phyloP scores from a whole-genome alignment of 2,888 invertebrate genomes.

The Deilephila elpenor region DNA sequence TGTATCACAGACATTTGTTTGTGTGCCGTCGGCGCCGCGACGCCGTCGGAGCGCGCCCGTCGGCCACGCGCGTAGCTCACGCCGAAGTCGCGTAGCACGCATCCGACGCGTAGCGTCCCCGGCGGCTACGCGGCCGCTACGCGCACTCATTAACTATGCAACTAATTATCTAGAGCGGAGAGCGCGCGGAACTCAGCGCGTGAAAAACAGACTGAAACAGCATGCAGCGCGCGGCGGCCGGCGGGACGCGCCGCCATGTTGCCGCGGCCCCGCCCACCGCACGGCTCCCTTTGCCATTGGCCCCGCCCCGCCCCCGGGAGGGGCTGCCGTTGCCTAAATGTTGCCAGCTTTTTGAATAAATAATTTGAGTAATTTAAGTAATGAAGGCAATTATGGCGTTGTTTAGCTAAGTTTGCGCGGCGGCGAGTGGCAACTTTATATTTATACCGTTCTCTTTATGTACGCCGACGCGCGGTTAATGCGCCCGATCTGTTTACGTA shows the following conservation, averaged over 20 bases:
- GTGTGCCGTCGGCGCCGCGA: conserved; percentile 8
- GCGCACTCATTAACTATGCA: conserved; percentile 61
- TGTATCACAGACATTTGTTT: background rate
- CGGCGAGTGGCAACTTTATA: conserved; percentile 83
- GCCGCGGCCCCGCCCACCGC: conserved; percentile 70
- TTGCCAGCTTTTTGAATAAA: conserved; percentile 85
- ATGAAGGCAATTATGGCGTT: conserved; percentile 86
- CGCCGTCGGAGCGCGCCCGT: conserved; percentile 58
- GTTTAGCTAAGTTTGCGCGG: conserved; percentile 85
- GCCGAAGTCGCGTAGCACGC: conserved; percentile 41
- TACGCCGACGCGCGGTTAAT: conserved; percentile 84
- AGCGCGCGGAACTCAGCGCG: conserved; percentile 62
- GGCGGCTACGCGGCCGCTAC: conserved; percentile 38
- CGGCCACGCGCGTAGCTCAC: conserved; percentile 45
- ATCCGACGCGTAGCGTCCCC: conserved; percentile 43
- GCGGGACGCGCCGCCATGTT: conserved; percentile 77
- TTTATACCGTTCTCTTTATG: conserved; percentile 84
- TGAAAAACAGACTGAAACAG: conserved; percentile 65
- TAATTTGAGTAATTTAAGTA: conserved; percentile 85
- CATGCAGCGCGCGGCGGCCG: conserved; percentile 56
- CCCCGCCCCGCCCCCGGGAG: conserved; percentile 54
- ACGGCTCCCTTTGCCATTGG: conserved; percentile 64
- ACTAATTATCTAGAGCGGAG: conserved; percentile 64
- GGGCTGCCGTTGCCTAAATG: conserved; percentile 71
- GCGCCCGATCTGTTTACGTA: conserved; percentile 84